Evolutionary conservation across 2,888 invertebrate genomes (phyloP), one percentile per base, ranked within the genome.

Genomic region (Mesorhabditis spiculigera): DNA sequence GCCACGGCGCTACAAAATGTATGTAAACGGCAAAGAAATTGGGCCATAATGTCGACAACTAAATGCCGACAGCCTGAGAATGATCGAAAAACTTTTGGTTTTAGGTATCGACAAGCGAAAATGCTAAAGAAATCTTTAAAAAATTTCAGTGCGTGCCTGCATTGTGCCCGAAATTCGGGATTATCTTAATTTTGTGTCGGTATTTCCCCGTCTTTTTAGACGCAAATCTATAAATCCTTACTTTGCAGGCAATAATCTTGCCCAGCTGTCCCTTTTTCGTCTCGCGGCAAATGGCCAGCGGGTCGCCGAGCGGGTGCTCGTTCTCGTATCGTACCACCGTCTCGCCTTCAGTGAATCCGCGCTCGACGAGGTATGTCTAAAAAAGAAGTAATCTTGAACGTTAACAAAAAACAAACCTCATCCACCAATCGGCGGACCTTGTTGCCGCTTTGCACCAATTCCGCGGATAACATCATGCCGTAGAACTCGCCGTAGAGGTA

Each of bases 291-390:
- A 61, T 4, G 5, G 43, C 5, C 16, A 6, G 4, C 28, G 4
- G 8, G 5, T 5, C 3, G 6, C 58, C 6, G 16, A 65, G 64
- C 61, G 63, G 43, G 41, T 65, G 65, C 61, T 64, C 62, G 61
- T 69, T 69, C 58, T 65, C 58, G 61, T 62, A 69, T 8, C 16
- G 16, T 43, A 69, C 62, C 50, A 69, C 69, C 13, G 69, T 69
- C 65, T 69, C 69, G 2, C 69, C 69, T 5, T 65, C 43, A 65
- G 64, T 69, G 65, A 45, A 69, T 45, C 65, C 63, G 4, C 69
- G 69, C 5, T 69, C 69, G 10, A 65, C n/a, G 6, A 58, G 43
- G 43, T 65, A 64, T 8, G 65, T 50, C 69, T 69, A 50, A 44
- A 64, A 5, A 10, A 50, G n/a, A 28, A 28, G 28, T 28, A 28